A percentile compares a stretch with the other conserved stretches of the same genome.
Evolutionary conservation across 2,888 invertebrate species (phyloP).

Genomic region (Epirrhoe alternata): DNA sequence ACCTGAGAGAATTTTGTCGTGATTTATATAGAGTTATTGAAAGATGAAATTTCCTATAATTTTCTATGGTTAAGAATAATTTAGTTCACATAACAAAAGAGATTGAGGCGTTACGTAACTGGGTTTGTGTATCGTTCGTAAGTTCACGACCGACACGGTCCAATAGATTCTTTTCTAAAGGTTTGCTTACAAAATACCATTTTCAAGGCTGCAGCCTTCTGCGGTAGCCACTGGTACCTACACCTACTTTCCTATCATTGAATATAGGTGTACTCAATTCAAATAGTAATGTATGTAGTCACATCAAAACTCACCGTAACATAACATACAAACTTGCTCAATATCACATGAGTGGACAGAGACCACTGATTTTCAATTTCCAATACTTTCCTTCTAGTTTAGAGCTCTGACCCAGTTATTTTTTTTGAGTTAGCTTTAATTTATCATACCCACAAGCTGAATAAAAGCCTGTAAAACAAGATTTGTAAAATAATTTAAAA

Average conservation of each 20-base stretch:
- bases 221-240: slow-evolving; percentile 12
- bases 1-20: no score
- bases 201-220: slow-evolving; percentile 76
- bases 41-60: neutral
- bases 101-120: slow-evolving; percentile 47
- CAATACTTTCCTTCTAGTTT: no score
- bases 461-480: no score
- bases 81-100: slow-evolving; percentile 30
- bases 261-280: slow-evolving; percentile 14
- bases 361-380: no score
- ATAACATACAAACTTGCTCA: neutral
- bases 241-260: slow-evolving; percentile 52
- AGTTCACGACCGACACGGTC: slow-evolving; percentile 81
- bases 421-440: no score
- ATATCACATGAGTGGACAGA: no score
- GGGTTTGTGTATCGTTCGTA: slow-evolving; percentile 53
- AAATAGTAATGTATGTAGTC: no score
- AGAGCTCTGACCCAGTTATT: no score
- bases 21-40: no score
- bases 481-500: no score
- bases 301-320: slow-evolving; percentile 9
- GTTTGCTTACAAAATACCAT: slow-evolving; percentile 68
- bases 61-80: neutral
- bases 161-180: slow-evolving; percentile 73
- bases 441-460: no score